Evolutionary conservation across 2,797 vertebrate genomes (phyloP).

Genomic region (Gymnocypris eckloni): DNA sequence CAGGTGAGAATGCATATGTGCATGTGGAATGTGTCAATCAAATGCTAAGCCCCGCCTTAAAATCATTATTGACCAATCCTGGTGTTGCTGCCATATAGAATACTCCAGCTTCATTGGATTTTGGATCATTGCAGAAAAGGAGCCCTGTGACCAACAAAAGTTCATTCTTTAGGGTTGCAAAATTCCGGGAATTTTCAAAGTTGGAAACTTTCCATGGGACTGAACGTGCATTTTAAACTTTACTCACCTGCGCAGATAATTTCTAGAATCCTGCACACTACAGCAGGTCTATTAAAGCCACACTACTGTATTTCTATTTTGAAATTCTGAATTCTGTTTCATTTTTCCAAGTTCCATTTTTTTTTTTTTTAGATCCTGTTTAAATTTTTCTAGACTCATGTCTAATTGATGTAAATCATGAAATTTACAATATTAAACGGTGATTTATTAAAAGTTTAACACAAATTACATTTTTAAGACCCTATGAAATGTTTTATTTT

Average conservation of each 20-base stretch:
- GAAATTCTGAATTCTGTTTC: too few species aligned
- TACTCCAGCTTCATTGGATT: not conserved
- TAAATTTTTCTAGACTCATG: too few species aligned
- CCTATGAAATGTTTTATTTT: too few species aligned
- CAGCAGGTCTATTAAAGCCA: not conserved
- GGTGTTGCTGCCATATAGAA: not conserved
- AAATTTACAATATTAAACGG: too few species aligned
- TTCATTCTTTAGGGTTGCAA: not conserved
- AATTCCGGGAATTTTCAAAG: not conserved
- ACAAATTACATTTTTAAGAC: too few species aligned
- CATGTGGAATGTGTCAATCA: constrained; percentile 11
- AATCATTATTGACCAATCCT: not conserved
- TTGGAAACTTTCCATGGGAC: not conserved
- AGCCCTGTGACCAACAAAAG: not conserved
- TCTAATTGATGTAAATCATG: too few species aligned
- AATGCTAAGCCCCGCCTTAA: not conserved
- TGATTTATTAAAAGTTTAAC: too few species aligned
- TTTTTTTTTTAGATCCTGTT: too few species aligned
- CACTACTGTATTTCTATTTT: not conserved
- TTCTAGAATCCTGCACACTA: not conserved
- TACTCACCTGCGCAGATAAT: not conserved
- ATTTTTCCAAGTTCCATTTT: too few species aligned
- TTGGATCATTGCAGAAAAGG: not conserved
- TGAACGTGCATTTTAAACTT: not conserved
- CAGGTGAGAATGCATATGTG: constrained; percentile 81